phyloP scores from a whole-genome alignment of 2,888 invertebrate genomes.

The Leuctra nigra region DNA sequence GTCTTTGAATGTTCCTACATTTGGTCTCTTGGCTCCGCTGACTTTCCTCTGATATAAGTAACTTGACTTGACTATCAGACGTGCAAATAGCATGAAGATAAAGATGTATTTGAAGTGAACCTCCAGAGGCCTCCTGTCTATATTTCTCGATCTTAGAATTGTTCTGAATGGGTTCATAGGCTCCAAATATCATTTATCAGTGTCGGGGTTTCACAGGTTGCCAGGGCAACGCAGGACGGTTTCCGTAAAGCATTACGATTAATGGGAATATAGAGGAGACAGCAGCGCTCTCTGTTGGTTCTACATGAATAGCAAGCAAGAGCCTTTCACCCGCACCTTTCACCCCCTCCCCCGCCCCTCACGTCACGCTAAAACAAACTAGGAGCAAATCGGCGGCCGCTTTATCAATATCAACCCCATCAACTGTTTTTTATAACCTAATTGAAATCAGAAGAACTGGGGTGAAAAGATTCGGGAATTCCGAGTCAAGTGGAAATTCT shows the following conservation, averaged over 20 bases:
- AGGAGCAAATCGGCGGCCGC: too few relatives aligned
- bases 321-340: not conserved
- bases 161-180: constrained; percentile 16
- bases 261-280: not conserved
- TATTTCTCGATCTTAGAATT: constrained; percentile 7
- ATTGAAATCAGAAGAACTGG: too few relatives aligned
- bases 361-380: not conserved
- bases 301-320: constrained; percentile 5
- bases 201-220: constrained; percentile 7
- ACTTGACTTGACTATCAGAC: too few relatives aligned
- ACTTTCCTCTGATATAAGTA: too few relatives aligned
- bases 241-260: constrained; percentile 11
- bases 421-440: too few relatives aligned
- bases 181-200: constrained; percentile 9
- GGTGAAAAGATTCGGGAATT: too few relatives aligned
- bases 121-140: constrained; percentile 10
- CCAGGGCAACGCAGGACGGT: not conserved
- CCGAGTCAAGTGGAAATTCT: too few relatives aligned
- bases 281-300: not conserved
- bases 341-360: not conserved
- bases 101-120: constrained; percentile 1
- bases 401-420: too few relatives aligned
- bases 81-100: too few relatives aligned
- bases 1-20: too few relatives aligned
- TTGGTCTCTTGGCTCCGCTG: too few relatives aligned